Percentiles rank a stretch among this genome's conserved stretches.
Evolutionary conservation across 2,113 vertebrate genomes (phyloP).

Genomic region (pig (Sus scrofa)): DNA sequence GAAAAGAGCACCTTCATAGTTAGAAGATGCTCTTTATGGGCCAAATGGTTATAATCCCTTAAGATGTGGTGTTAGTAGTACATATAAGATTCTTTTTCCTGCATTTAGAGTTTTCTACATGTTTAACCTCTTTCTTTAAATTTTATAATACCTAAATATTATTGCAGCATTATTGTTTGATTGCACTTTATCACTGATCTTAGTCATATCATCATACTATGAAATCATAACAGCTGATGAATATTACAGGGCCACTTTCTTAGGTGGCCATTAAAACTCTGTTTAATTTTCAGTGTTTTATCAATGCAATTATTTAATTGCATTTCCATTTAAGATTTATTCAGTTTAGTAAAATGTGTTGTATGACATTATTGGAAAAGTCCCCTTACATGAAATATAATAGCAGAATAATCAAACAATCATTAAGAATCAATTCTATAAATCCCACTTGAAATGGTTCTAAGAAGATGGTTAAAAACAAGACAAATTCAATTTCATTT

Average conservation of each 20-base stretch:
- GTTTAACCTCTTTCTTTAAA: neutral
- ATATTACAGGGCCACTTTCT: neutral
- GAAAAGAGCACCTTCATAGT: neutral
- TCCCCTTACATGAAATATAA: constrained; percentile 4
- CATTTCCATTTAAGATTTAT: neutral
- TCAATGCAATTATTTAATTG: neutral
- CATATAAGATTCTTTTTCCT: neutral
- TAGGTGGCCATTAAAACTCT: neutral
- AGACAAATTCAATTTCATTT: constrained; percentile 77
- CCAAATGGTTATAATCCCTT: neutral
- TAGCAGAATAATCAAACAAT: constrained; percentile 24
- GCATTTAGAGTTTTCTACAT: neutral
- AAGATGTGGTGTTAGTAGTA: neutral
- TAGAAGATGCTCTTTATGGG: neutral
- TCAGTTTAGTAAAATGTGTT: constrained; percentile 13
- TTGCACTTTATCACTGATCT: constrained; percentile 10
- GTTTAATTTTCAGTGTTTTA: constrained; percentile 42
- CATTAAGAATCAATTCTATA: constrained; percentile 56
- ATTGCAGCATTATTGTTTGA: constrained; percentile 17
- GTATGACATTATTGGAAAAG: constrained; percentile 6
- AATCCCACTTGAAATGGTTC: neutral
- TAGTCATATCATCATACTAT: neutral
- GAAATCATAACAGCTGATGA: neutral
- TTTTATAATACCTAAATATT: neutral
- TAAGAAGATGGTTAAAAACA: constrained; percentile 67